Percentiles rank a stretch among this genome's conserved stretches.
phyloP scores from a whole-genome alignment of 2,888 invertebrate genomes.

The Seladonia tumulorum region DNA sequence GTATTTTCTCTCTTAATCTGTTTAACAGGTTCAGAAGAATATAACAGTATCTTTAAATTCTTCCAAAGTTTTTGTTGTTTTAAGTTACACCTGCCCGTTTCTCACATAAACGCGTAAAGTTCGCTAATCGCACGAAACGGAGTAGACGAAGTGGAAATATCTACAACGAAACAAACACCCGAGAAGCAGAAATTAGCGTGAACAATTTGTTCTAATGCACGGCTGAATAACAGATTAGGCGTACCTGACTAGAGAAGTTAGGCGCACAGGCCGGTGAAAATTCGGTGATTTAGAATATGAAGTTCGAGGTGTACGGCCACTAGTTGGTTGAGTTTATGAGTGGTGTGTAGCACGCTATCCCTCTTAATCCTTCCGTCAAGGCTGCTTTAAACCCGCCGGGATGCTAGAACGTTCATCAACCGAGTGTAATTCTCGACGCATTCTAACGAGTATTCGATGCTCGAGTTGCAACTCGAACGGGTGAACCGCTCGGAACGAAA shows the following conservation, averaged over 20 bases:
- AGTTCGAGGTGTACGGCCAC: neutral
- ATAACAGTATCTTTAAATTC: too few relatives aligned
- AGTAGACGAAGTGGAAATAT: neutral
- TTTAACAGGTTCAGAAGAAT: neutral
- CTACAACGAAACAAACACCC: neutral
- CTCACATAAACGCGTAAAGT: neutral
- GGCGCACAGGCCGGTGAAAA: neutral
- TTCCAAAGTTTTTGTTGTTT: too few relatives aligned
- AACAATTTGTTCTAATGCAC: neutral
- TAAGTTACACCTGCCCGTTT: neutral
- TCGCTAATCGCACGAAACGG: neutral
- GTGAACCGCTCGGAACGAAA: neutral
- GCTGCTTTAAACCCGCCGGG: neutral
- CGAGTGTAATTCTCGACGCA: slow-evolving; percentile 6
- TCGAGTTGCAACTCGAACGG: slow-evolving; percentile 1
- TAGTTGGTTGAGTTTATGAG: slow-evolving; percentile 11
- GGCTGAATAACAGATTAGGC: neutral
- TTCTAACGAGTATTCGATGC: slow-evolving; percentile 4
- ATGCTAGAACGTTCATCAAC: slow-evolving; percentile 15
- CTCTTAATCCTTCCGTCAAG: slow-evolving; percentile 9
- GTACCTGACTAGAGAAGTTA: too few relatives aligned
- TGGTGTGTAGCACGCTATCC: neutral
- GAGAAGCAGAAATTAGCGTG: neutral
- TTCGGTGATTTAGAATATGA: slow-evolving; percentile 13
- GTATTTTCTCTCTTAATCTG: neutral